These are phyloP conservation scores for Crotalus horridus DNA, from an alignment of 2,113 vertebrate species.

Conservation along the genomic window DNA sequence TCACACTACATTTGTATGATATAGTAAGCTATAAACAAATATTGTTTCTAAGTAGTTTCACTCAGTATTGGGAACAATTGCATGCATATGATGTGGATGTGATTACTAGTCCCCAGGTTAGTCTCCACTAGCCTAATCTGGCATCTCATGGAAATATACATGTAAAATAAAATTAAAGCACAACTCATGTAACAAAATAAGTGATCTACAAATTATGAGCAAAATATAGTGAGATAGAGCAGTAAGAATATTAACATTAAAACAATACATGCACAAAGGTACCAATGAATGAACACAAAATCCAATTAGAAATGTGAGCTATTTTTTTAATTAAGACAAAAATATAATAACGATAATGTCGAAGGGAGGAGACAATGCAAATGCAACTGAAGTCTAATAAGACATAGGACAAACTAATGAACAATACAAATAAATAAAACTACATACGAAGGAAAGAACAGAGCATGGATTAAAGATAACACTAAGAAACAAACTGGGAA, in stretches of 20 bases:
- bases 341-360: neutral
- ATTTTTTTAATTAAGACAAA: neutral
- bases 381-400: neutral
- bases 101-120: neutral
- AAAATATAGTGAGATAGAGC: neutral
- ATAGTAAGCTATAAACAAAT: neutral
- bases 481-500: neutral
- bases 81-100: neutral
- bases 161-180: neutral
- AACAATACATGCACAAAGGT: neutral
- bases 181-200: neutral
- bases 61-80: neutral
- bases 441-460: neutral
- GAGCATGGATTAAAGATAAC: neutral
- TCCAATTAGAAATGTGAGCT: neutral
- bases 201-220: neutral
- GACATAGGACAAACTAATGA: neutral
- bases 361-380: neutral
- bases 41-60: neutral
- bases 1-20: neutral
- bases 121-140: neutral
- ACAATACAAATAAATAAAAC: neutral
- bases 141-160: neutral
- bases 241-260: neutral
- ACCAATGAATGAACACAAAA: neutral